Evolutionary conservation across 2,113 vertebrate genomes (phyloP).

Genomic region (Corapipo altera): DNA sequence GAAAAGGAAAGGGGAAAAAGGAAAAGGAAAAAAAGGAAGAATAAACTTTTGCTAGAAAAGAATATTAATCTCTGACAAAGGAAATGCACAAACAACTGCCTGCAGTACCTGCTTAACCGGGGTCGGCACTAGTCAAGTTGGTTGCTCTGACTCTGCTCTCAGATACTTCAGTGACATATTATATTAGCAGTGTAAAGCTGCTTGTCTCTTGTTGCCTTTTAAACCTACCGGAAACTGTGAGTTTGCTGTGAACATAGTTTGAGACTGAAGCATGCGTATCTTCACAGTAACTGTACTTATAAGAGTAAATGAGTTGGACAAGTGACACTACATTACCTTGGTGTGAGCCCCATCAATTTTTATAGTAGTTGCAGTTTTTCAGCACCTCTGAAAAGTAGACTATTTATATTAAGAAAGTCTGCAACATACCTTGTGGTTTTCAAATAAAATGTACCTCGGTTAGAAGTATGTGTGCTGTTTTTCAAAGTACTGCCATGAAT

Average conservation of each 20-base stretch:
- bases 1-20: background rate
- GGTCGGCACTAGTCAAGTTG: background rate
- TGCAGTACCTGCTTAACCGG: background rate
- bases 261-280: background rate
- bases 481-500: background rate
- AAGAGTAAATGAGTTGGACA: background rate
- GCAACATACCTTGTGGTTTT: background rate
- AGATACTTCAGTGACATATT: background rate
- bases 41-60: background rate
- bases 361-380: background rate
- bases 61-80: background rate
- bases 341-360: background rate
- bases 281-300: background rate
- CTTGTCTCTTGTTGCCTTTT: background rate
- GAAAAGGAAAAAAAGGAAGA: background rate
- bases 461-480: background rate
- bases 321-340: background rate
- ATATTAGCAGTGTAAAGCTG: background rate
- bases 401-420: background rate
- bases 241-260: background rate
- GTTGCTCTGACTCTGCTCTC: background rate
- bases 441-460: background rate
- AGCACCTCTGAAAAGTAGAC: background rate
- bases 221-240: background rate
- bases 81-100: background rate